These are phyloP conservation scores for Latrodectus hesperus DNA, from an alignment of 2,888 invertebrate species.

Conservation along the genomic window DNA sequence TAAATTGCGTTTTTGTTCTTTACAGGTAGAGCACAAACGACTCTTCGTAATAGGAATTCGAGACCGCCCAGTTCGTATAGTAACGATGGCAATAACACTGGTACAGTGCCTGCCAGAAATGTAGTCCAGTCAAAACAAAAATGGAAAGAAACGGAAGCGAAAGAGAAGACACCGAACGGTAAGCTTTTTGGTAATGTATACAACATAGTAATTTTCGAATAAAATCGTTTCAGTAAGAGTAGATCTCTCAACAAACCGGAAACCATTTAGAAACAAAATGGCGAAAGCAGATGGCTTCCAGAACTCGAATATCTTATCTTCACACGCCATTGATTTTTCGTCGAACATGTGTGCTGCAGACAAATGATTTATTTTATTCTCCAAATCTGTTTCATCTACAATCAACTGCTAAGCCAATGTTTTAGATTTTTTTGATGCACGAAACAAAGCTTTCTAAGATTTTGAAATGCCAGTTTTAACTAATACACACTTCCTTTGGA, in stretches of 20 bases:
- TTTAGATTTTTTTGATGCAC: no score
- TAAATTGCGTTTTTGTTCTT: background rate
- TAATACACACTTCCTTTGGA: no score
- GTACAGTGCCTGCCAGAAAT: slow-evolving; percentile 52
- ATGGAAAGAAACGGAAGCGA: slow-evolving; percentile 47
- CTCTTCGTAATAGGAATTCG: slow-evolving; percentile 53
- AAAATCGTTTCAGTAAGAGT: no score
- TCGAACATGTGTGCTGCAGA: background rate
- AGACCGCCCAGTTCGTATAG: slow-evolving; percentile 63
- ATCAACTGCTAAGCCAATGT: background rate
- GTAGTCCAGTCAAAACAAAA: slow-evolving; percentile 44
- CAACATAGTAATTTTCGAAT: no score
- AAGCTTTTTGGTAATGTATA: background rate
- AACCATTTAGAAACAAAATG: no score
- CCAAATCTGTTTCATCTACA: background rate
- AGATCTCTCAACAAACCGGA: no score
- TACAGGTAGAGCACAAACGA: slow-evolving; percentile 61
- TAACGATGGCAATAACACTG: slow-evolving; percentile 55
- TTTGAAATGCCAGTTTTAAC: no score
- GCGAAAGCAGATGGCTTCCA: no score
- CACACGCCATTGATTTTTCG: no score
- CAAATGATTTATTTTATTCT: background rate
- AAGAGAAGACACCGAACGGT: slow-evolving; percentile 41
- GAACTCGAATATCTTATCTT: no score
- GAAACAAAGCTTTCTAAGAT: no score